These are phyloP conservation scores for Phrynocephalus versicolor DNA, from an alignment of 2,113 vertebrate genomes.

Conservation along the genomic window DNA sequence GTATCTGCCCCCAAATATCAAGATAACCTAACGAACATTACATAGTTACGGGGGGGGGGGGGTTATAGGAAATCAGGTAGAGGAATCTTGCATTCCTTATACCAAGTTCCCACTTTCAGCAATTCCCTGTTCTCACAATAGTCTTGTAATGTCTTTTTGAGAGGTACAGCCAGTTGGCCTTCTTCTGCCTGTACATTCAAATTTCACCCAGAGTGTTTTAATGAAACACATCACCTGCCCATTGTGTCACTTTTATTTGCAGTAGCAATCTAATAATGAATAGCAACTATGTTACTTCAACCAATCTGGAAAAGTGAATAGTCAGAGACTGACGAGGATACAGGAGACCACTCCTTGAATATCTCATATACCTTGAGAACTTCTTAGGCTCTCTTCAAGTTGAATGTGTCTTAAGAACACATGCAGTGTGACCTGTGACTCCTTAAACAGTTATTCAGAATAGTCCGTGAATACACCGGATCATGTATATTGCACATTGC, in stretches of 20 bases:
- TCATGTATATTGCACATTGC: not conserved
- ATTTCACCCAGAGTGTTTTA: not conserved
- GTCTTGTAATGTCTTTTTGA: not conserved
- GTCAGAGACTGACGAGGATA: too few species aligned
- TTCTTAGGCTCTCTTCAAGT: too few species aligned
- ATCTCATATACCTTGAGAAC: too few species aligned
- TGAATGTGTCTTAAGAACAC: too few species aligned
- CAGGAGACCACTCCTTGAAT: too few species aligned
- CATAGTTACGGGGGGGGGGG: not conserved
- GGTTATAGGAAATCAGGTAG: not conserved
- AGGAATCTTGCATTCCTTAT: not conserved
- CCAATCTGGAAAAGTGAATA: not conserved
- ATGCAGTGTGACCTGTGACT: not conserved
- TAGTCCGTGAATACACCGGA: not conserved
- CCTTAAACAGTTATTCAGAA: not conserved
- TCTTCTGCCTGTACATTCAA: not conserved
- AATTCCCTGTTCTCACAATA: not conserved
- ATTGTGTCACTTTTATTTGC: not conserved
- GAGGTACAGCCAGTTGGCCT: not conserved
- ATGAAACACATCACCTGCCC: not conserved
- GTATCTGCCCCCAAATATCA: too few species aligned
- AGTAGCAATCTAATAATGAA: not conserved
- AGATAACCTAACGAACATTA: too few species aligned
- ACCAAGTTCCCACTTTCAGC: too few species aligned
- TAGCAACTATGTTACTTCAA: not conserved